Percentiles rank a stretch among this genome's conserved stretches.
phyloP scores from a whole-genome alignment of 1,140 invertebrate genomes.

The Heterodera carotae region DNA sequence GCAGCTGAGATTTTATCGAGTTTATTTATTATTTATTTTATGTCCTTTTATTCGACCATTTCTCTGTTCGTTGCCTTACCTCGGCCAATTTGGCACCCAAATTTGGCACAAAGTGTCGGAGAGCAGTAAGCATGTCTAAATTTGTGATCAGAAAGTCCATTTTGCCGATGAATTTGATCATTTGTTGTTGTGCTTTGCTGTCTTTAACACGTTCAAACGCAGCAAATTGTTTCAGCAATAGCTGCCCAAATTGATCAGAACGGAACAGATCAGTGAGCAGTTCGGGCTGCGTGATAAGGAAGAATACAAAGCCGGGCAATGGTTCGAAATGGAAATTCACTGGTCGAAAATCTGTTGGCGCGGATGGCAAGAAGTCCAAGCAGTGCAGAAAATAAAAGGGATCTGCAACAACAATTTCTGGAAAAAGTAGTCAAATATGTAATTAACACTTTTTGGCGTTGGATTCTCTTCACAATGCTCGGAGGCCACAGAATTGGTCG shows the following conservation, averaged over 20 bases:
- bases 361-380: neutral
- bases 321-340: neutral
- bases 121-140: constrained; percentile 20
- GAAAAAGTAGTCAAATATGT: neutral
- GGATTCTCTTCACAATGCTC: too few species aligned
- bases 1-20: neutral
- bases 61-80: neutral
- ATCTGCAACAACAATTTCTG: neutral
- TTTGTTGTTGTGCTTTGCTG: neutral
- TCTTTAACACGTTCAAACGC: constrained; percentile 11
- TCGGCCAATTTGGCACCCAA: constrained; percentile 6
- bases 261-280: constrained; percentile 24
- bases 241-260: constrained; percentile 9
- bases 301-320: constrained; percentile 4
- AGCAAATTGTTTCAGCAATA: constrained; percentile 13
- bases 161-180: constrained; percentile 16
- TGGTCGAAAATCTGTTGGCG: neutral
- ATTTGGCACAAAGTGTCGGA: constrained; percentile 21
- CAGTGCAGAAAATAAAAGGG: neutral
- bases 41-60: neutral
- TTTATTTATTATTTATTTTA: too few species aligned
- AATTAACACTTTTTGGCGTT: too few species aligned
- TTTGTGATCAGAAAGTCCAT: constrained; percentile 10
- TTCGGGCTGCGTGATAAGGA: constrained; percentile 23
- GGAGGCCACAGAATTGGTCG: neutral